phyloP scores from a whole-genome alignment of 1,140 invertebrate genomes.

The Drosophila navojoa region DNA sequence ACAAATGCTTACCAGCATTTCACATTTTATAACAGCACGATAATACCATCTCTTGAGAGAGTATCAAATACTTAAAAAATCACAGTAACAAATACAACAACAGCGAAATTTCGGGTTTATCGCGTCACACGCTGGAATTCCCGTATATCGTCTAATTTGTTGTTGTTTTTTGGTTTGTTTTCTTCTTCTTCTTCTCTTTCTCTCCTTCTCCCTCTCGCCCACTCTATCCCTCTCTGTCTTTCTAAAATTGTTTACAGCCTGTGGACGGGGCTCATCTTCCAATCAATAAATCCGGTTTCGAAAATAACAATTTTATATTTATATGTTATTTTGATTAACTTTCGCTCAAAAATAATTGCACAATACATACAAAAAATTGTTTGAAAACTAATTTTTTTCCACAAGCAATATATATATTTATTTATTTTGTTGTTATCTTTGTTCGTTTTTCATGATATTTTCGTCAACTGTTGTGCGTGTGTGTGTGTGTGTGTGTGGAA shows the following conservation, averaged over 20 bases:
- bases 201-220: constrained; percentile 4
- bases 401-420: neutral
- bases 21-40: no score
- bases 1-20: no score
- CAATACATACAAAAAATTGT: constrained; percentile 68
- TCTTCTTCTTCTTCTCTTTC: constrained; percentile 19
- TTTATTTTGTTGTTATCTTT: constrained; percentile 12
- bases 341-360: constrained; percentile 77
- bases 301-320: constrained; percentile 47
- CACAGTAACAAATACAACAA: constrained; percentile 16
- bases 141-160: constrained; percentile 75
- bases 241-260: constrained; percentile 77
- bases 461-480: constrained; percentile 15
- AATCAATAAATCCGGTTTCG: constrained; percentile 77
- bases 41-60: no score
- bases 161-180: constrained; percentile 53
- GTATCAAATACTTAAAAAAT: constrained; percentile 1
- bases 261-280: constrained; percentile 62
- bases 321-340: constrained; percentile 70
- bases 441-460: constrained; percentile 8
- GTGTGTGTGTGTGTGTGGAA: constrained; percentile 18
- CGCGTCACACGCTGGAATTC: constrained; percentile 80
- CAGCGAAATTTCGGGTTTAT: constrained; percentile 64
- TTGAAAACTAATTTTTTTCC: constrained; percentile 38
- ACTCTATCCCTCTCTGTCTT: constrained; percentile 48